phyloP scores from a whole-genome alignment of 2,888 invertebrate genomes.

The Eubasilissa splendida region DNA sequence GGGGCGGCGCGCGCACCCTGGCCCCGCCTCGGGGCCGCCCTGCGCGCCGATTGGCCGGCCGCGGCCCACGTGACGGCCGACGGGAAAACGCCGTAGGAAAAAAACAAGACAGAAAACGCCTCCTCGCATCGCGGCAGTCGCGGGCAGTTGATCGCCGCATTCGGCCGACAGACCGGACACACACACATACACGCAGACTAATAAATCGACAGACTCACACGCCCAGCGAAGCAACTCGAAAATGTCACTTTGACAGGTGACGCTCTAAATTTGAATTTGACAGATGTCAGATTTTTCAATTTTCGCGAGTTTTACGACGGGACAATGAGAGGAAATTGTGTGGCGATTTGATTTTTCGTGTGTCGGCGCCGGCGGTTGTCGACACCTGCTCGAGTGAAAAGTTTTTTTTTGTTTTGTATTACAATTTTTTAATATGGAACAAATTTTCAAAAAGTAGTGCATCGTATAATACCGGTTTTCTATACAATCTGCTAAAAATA shows the following conservation, averaged over 20 bases:
- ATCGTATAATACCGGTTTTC: no score
- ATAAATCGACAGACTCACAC: background rate
- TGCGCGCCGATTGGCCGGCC: constrained; percentile 27
- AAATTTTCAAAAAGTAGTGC: no score
- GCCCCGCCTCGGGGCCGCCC: constrained; percentile 26
- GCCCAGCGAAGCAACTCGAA: background rate
- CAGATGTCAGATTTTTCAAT: constrained; percentile 1
- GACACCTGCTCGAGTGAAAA: background rate
- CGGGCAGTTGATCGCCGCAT: constrained; percentile 44
- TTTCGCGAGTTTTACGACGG: background rate
- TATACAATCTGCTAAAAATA: no score
- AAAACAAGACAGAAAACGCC: constrained; percentile 43
- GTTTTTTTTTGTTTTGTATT: no score
- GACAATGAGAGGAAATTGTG: constrained; percentile 1
- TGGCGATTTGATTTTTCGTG: constrained; percentile 2
- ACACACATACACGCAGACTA: constrained; percentile 10
- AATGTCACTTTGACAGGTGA: constrained; percentile 29
- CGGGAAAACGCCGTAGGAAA: constrained; percentile 44
- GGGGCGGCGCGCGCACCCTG: constrained; percentile 32
- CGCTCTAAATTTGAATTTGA: constrained; percentile 11
- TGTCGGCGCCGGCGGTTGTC: constrained; percentile 18
- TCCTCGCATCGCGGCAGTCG: constrained; percentile 37
- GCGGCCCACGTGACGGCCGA: constrained; percentile 39
- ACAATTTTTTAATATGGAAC: no score
- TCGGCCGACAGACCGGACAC: constrained; percentile 20